Evolutionary conservation across 2,113 vertebrate genomes (phyloP).

Genomic region (Sardina pilchardus): DNA sequence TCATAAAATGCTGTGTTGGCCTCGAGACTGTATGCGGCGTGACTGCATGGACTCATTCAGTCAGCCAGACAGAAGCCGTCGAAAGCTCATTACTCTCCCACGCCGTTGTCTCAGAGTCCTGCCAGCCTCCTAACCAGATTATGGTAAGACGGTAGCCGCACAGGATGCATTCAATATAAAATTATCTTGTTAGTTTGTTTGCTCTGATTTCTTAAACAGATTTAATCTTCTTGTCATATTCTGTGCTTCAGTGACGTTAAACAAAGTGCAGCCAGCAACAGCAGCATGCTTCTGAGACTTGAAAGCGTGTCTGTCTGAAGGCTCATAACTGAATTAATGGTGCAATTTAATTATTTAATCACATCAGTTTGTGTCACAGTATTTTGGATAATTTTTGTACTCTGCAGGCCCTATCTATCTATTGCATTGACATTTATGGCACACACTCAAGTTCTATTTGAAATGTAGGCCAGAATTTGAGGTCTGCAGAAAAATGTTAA

Average conservation of each 20-base stretch:
- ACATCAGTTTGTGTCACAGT: background rate
- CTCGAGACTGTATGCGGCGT: background rate
- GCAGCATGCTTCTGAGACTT: background rate
- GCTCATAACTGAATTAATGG: background rate
- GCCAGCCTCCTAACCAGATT: conserved; percentile 52
- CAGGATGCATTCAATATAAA: conserved; percentile 53
- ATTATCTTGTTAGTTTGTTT: conserved; percentile 33
- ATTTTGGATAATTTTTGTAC: background rate
- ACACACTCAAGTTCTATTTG: background rate
- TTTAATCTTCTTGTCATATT: background rate
- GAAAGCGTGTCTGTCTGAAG: background rate
- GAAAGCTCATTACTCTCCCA: conserved; percentile 57
- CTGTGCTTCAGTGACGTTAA: background rate
- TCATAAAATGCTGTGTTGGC: background rate
- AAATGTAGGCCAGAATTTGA: background rate
- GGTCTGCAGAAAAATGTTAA: background rate
- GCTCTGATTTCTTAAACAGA: conserved; percentile 24
- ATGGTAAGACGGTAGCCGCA: conserved; percentile 45
- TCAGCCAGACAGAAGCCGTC: background rate
- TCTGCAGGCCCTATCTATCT: background rate
- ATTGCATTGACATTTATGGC: background rate
- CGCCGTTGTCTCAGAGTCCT: conserved; percentile 39
- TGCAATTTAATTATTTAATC: background rate
- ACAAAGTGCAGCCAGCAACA: background rate
- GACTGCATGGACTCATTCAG: background rate